Evolutionary conservation across 2,888 invertebrate species (phyloP), one percentile per base, ranked within the genome.

Genomic region (Meganola albula): DNA sequence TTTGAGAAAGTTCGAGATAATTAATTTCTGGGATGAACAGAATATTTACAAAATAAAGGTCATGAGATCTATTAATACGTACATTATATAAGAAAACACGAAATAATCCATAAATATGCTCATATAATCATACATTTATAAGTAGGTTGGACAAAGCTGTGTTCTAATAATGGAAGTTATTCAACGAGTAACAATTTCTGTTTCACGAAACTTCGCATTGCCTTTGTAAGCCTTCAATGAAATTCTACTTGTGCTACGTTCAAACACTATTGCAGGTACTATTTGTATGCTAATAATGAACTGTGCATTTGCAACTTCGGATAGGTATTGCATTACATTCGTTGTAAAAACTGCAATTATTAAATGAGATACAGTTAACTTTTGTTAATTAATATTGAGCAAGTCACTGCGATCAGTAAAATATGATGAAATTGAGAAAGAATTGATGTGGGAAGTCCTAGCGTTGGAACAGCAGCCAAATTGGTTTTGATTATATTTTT

Each of bases 121-220:
- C 10, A 27, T 16, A 6, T 27, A 10, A 40, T 34, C 31, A 24
- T 16, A 20, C 11, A 8, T 18, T 12, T 20, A 26, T 7, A 14
- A 32, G 7, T 12, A 27, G 8, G 18, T 7, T 12, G 11, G 5
- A 22, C 14, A 40, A 12, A 18, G 18, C 12, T 27, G 4, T 4
- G 20, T 12, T 27, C 30, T 20, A 33, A 40, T n/a, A 11, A 12
- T 16, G 25, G 35, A 31, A 37, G 20, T 29, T 29, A 30, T 36
- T 31, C 28, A 48, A 1, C 16, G 30, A 33, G 28, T 48, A 40
- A 22, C 40, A 21, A 16, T 16, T 27, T 22, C 10, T 14, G 29
- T 42, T 44, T 37, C 33, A 23, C 24, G 30, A 21, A 48, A 48
- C 44, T 37, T 27, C 24, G 4, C n/a, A 27, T 12, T 1, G 18